Base-by-base conservation (phyloP, 2,797 vertebrate genomes). In the Epinephelus malabaricus region DNA sequence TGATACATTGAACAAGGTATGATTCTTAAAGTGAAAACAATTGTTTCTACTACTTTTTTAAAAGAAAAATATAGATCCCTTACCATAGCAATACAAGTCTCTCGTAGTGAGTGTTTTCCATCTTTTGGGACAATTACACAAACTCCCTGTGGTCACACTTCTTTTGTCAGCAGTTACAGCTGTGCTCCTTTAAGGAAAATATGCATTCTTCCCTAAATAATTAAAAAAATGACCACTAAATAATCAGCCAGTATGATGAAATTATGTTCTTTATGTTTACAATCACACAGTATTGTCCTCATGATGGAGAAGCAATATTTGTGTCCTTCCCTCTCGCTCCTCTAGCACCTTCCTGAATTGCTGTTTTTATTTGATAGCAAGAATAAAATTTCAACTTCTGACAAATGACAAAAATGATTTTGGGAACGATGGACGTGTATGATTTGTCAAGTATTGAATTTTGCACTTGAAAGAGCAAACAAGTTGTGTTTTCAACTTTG, bases 271-370 rank as follows among this genome's bases (percentile, higher is more conserved):
- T 83, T 56, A 49, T 92, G 92, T 95, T 95, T 95, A 94, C 91
- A 92, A 76, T 88, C 54, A 60, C 73, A 87, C 85, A 77, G 83
- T 89, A 66, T 90, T 90, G 68, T 80, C 62, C n/a, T 89, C 59
- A 50, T 53, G 23, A 89, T 63, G 82, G 78, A 89, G 82, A 93
- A 95, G 94, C 95, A 95, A 95, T 95, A 94, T 86, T 69, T 62
- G 27, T 85, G 72, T 83, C 49, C 43, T 83, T 78, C 72, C 72
- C 58, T n/a, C 47, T 78, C 5, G 12, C 49, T 80, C 62, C 50
- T 79, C 69, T 56, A 49, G 78, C 89, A 85, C 87, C 76, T 92
- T 92, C 73, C 40, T 81, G 47, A 83, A 45, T 74, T 78, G 77
- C 77, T 78, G 66, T 86, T 53, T 86, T 51, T 74, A 62, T 73